Conservation (phyloP, 2,113 vertebrate genomes). For the Actenoides lindsayi region DNA sequence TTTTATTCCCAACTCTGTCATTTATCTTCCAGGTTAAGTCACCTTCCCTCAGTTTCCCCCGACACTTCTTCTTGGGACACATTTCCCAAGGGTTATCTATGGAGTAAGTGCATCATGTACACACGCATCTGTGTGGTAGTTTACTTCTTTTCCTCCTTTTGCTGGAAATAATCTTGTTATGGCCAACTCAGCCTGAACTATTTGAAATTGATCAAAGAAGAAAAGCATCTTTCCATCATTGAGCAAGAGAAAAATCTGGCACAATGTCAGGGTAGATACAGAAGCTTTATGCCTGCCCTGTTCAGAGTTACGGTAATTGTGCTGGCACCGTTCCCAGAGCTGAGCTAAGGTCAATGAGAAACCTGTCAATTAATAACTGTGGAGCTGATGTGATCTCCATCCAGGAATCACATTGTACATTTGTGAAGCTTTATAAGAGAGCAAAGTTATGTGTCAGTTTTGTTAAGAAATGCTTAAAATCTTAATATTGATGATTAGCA, state of each 20-base stretch:
- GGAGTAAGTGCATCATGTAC: accelerated
- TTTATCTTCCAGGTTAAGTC: not conserved
- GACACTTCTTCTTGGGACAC: not conserved
- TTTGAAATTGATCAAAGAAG: not conserved
- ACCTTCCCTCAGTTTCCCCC: not conserved
- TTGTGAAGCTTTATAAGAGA: not conserved
- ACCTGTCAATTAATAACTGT: constrained; percentile 38
- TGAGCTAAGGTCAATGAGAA: constrained; percentile 47
- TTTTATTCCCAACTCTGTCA: not conserved
- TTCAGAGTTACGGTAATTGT: constrained; percentile 37
- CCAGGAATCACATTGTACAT: not conserved
- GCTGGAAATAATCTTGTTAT: not conserved
- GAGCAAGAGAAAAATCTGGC: constrained; percentile 7
- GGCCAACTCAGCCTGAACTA: not conserved
- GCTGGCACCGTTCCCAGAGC: constrained; percentile 46
- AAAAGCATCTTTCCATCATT: not conserved
- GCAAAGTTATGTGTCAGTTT: not conserved
- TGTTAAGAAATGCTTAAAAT: not conserved
- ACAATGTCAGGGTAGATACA: constrained; percentile 4
- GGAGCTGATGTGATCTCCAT: constrained; percentile 15
- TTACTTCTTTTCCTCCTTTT: not conserved
- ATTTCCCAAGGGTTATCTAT: not conserved
- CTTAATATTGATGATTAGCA: not conserved
- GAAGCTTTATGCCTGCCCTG: not conserved
- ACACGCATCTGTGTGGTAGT: not conserved